Base-by-base conservation (phyloP, 2,888 invertebrate species). In the Shargacucullia verbasci region DNA sequence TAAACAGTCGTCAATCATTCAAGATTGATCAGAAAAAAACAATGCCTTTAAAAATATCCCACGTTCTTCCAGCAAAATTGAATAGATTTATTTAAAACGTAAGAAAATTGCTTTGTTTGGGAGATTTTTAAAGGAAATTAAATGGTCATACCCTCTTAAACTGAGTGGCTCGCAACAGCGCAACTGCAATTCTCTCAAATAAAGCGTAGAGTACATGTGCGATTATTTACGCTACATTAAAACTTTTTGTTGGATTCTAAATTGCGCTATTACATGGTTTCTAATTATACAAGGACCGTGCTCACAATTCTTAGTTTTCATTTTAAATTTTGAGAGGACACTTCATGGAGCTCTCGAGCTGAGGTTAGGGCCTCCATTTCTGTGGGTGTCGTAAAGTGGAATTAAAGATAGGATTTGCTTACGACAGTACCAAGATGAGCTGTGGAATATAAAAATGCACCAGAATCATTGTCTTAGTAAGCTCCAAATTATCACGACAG, bases 71-170 rank as follows among this genome's bases (percentile, higher is more conserved):
- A 60, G 41, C 5, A 25, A 53, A 47, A 72, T 59, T 58, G 38
- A 57, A 68, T 53, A 58, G 39, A 76, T 72, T 76, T 72, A 59
- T 56, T 20, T 20, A 20, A 58, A 56, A 50, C 47, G 45, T 56
- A 70, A 62, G 52, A 61, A 61, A 66, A 60, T 62, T 59, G 54
- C 72, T 73, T 68, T 70, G 69, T 73, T 29, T 63, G 57, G 49
- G 59, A 69, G 64, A 70, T 62, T 73, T 76, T 77, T 75, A 71
- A 63, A 73, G 64, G 64, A 73, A 73, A 73, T 73, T 73, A 73
- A 73, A 76, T 69, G 77, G 77, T 76, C 73, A 76, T 79, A 65
- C 70, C 63, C 65, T 76, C 67, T 77, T 73, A 71, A 72, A 76
- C 64, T 64, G 70, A 79, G 73, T 76, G 73, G 66, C 74, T 76